Percentiles rank a stretch among this genome's conserved stretches.
phyloP scores from a whole-genome alignment of 2,888 invertebrate genomes.

The Tuberolachnus salignus region DNA sequence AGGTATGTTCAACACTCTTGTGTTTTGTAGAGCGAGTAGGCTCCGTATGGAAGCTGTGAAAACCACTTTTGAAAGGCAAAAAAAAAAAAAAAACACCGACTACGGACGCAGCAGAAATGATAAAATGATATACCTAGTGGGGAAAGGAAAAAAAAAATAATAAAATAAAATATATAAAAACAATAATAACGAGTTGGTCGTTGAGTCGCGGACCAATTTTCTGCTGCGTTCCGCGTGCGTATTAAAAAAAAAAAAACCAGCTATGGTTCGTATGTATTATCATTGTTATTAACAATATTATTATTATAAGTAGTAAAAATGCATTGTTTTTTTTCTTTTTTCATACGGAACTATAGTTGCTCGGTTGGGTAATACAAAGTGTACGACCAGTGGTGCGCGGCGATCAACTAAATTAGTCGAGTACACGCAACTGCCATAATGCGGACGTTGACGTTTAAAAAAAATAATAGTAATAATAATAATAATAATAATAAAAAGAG shows the following conservation, averaged over 20 bases:
- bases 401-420: conserved; percentile 23
- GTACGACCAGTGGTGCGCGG: not conserved
- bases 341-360: not conserved
- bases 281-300: too few relatives aligned
- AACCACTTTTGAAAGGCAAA: not conserved
- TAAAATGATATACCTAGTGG: too few relatives aligned
- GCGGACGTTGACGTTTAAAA: conserved; percentile 37
- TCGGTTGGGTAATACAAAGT: too few relatives aligned
- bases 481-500: too few relatives aligned
- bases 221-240: not conserved
- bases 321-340: not conserved
- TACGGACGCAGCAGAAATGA: too few relatives aligned
- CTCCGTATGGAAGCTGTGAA: not conserved
- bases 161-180: not conserved
- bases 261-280: not conserved
- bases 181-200: not conserved
- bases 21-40: not conserved
- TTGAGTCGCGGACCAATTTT: not conserved
- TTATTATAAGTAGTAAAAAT: too few relatives aligned
- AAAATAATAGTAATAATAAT: too few relatives aligned
- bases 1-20: not conserved
- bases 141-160: too few relatives aligned
- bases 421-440: conserved; percentile 31
- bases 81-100: too few relatives aligned
- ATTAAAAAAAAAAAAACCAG: too few relatives aligned